These are phyloP conservation scores for Garrulus glandarius DNA, from an alignment of 2,797 vertebrate species.

Conservation along the genomic window DNA sequence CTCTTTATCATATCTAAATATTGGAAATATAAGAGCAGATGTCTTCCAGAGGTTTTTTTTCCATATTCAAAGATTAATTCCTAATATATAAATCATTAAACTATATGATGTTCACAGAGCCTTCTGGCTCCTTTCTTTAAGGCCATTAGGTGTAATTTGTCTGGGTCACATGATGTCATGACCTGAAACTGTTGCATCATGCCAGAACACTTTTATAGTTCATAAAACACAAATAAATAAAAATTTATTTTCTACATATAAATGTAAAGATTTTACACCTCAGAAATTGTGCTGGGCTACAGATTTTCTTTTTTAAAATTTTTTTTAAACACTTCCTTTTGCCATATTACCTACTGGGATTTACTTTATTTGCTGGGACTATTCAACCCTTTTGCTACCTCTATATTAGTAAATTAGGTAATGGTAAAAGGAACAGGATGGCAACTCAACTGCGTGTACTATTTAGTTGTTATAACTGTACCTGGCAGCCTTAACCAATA, in stretches of 20 bases:
- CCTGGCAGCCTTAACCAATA: neutral
- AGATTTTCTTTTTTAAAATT: neutral
- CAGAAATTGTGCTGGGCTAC: neutral
- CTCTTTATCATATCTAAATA: neutral
- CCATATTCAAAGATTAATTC: neutral
- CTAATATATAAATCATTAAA: neutral
- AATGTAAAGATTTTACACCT: neutral
- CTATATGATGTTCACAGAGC: neutral
- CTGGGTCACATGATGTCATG: neutral
- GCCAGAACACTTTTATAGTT: neutral
- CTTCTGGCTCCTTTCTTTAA: neutral
- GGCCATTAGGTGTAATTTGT: neutral
- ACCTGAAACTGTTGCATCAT: neutral
- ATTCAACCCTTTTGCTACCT: neutral
- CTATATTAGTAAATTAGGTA: neutral
- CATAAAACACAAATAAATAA: neutral
- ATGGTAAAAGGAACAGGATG: neutral
- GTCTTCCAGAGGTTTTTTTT: neutral
- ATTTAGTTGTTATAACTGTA: neutral
- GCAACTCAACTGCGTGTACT: neutral
- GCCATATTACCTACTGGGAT: neutral
- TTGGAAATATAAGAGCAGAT: neutral
- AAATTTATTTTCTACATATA: neutral
- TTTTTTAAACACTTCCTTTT: neutral
- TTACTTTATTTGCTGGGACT: neutral